A percentile compares a stretch with the other conserved stretches of the same genome.
phyloP scores from a whole-genome alignment of 1,140 invertebrate species.

The Batillaria attramentaria region DNA sequence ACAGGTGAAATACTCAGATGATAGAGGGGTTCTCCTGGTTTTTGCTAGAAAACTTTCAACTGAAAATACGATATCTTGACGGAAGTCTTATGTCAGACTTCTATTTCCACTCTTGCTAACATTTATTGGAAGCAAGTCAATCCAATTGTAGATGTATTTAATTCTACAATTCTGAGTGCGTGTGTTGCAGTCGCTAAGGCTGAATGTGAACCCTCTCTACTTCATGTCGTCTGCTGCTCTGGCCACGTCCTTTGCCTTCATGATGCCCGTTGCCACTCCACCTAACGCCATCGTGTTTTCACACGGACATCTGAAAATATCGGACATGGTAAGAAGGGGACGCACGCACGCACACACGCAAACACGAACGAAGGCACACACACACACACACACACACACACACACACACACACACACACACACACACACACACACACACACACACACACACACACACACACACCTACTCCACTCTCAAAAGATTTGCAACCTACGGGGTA shows the following conservation, averaged over 20 bases:
- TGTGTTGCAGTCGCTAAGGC: slow-evolving; percentile 68
- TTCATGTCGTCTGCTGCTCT: slow-evolving; percentile 86
- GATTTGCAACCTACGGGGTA: too few species aligned
- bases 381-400: background rate
- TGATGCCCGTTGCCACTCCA: slow-evolving; percentile 86
- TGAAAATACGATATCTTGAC: too few species aligned
- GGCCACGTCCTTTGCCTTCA: slow-evolving; percentile 84
- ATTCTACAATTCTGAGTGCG: too few species aligned
- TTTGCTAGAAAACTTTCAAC: too few species aligned
- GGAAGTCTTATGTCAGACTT: too few species aligned
- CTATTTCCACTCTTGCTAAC: too few species aligned
- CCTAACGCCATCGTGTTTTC: slow-evolving; percentile 93
- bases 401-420: background rate
- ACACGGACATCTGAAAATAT: slow-evolving; percentile 63
- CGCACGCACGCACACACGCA: background rate
- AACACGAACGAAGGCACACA: background rate
- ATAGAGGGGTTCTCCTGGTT: too few species aligned
- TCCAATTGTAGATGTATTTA: too few species aligned
- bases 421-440: slow-evolving; percentile 14
- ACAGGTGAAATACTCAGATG: too few species aligned
- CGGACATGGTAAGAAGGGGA: slow-evolving; percentile 59
- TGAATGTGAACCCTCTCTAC: slow-evolving; percentile 83
- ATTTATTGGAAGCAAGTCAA: too few species aligned
- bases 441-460: slow-evolving; percentile 18
- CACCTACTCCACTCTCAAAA: too few species aligned